A percentile compares a stretch with the other conserved stretches of the same genome.
phyloP scores from a whole-genome alignment of 2,797 vertebrate species.

The Arnoldichthys spilopterus region DNA sequence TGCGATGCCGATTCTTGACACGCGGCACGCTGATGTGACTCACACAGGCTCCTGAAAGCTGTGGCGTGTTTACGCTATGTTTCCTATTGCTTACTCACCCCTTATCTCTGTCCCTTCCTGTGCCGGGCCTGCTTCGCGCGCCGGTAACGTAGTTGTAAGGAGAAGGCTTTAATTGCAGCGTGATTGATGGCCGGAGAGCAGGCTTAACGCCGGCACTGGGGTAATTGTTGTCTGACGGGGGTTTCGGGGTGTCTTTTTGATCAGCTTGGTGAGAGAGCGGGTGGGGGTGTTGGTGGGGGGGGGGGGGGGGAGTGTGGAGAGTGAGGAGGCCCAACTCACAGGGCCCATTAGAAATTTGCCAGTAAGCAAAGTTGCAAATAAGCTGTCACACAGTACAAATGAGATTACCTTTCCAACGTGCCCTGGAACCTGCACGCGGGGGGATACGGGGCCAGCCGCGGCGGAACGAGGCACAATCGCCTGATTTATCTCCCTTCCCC shows the following conservation, averaged over 20 bases:
- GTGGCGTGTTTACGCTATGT: neutral
- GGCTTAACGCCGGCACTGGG: constrained; percentile 39
- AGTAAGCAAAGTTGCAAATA: constrained; percentile 79
- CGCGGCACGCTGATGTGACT: constrained; percentile 26
- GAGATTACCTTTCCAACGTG: constrained; percentile 82
- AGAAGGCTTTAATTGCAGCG: constrained; percentile 76
- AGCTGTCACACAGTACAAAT: constrained; percentile 86
- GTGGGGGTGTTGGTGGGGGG: constrained; percentile 63
- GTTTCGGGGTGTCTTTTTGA: constrained; percentile 79
- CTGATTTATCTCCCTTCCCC: constrained; percentile 74
- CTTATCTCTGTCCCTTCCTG: constrained; percentile 55
- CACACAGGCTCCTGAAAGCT: constrained; percentile 16
- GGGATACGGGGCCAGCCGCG: constrained; percentile 67
- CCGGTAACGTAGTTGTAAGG: constrained; percentile 66
- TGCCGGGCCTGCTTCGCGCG: constrained; percentile 67
- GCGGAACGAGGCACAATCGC: constrained; percentile 73
- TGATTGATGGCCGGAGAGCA: constrained; percentile 76
- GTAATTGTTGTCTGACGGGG: constrained; percentile 77
- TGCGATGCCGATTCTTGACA: neutral
- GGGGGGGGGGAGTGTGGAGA: constrained; percentile 65
- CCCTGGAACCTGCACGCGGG: constrained; percentile 75
- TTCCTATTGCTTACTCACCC: constrained; percentile 60
- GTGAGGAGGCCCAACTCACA: constrained; percentile 70
- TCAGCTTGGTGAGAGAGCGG: constrained; percentile 71
- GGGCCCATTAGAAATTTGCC: constrained; percentile 77